Evolutionary conservation across 2,797 vertebrate genomes (phyloP).

Genomic region (Lithobates sylvaticus): DNA sequence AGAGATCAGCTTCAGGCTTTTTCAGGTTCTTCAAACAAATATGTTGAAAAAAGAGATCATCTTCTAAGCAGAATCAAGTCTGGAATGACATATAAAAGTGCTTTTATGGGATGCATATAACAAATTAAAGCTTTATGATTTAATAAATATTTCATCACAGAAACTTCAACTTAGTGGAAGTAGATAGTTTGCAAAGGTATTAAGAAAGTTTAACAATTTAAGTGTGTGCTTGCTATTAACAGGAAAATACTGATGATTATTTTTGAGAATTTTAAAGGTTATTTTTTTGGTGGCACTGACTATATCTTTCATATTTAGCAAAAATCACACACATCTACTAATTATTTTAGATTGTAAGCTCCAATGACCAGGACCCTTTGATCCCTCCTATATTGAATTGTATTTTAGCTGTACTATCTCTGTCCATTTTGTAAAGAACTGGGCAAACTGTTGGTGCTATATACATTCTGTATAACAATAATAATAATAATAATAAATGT

Average conservation of each 20-base stretch:
- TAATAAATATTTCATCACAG: slow-evolving; percentile 51
- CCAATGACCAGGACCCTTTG: too few relatives aligned
- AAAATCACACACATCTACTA: too few relatives aligned
- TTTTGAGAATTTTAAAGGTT: too few relatives aligned
- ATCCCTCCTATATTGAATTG: too few relatives aligned
- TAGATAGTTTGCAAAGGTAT: not conserved
- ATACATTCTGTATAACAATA: too few relatives aligned
- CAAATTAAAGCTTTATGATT: slow-evolving; percentile 23
- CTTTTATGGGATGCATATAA: slow-evolving; percentile 6
- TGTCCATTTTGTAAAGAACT: too few relatives aligned
- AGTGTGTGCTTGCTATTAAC: not conserved
- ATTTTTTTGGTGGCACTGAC: too few relatives aligned
- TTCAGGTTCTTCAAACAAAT: slow-evolving; percentile 33
- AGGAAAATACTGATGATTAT: not conserved
- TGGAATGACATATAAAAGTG: slow-evolving; percentile 23
- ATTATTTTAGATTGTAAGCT: too few relatives aligned
- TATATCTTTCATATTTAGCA: too few relatives aligned
- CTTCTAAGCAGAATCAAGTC: not conserved
- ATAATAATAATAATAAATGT: too few relatives aligned
- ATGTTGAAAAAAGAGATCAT: slow-evolving; percentile 12
- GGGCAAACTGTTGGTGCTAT: too few relatives aligned
- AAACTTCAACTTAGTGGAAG: slow-evolving; percentile 1
- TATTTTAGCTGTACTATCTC: too few relatives aligned
- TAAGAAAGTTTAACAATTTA: not conserved
- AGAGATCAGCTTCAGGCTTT: slow-evolving; percentile 5